Conservation (phyloP, 2,797 vertebrate species). For the Chromobotia macracanthus region DNA sequence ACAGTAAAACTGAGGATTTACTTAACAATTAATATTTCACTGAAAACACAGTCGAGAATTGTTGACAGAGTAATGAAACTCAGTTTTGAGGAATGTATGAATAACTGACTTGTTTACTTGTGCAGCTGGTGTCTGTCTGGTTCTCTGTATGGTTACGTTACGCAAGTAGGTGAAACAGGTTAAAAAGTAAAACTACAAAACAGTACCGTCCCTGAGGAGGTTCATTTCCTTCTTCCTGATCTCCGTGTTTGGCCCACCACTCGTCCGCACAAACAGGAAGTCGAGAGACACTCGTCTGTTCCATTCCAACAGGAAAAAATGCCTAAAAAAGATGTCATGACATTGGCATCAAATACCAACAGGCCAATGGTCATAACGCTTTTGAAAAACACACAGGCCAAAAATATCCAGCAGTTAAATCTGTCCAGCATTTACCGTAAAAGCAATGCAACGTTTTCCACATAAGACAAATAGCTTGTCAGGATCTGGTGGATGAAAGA, state of each 20-base stretch:
- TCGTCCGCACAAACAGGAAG: constrained; percentile 49
- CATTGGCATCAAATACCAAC: constrained; percentile 30
- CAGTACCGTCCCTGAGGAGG: constrained; percentile 22
- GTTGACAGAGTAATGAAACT: constrained; percentile 24
- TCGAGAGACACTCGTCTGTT: constrained; percentile 29
- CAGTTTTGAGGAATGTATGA: constrained; percentile 33
- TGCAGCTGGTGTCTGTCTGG: constrained; percentile 46
- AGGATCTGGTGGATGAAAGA: constrained; percentile 6
- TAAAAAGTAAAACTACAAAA: constrained; percentile 46
- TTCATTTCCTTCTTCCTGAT: constrained; percentile 55
- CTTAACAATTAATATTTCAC: background rate
- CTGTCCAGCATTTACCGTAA: constrained; percentile 16
- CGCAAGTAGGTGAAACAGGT: constrained; percentile 61
- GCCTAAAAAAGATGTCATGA: constrained; percentile 40
- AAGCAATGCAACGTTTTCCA: constrained; percentile 29
- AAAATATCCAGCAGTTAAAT: constrained; percentile 26
- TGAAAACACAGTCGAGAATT: background rate
- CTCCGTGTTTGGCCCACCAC: constrained; percentile 43
- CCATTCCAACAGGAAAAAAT: constrained; percentile 51
- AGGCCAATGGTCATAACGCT: background rate
- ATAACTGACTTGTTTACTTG: constrained; percentile 66
- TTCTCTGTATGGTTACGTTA: constrained; percentile 40
- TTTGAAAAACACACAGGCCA: constrained; percentile 34
- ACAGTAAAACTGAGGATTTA: constrained; percentile 16
- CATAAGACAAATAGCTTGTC: constrained; percentile 8